Percentiles rank a stretch among this genome's conserved stretches.
phyloP scores from a whole-genome alignment of 2,888 invertebrate species.

The Watsonalla cultraria region DNA sequence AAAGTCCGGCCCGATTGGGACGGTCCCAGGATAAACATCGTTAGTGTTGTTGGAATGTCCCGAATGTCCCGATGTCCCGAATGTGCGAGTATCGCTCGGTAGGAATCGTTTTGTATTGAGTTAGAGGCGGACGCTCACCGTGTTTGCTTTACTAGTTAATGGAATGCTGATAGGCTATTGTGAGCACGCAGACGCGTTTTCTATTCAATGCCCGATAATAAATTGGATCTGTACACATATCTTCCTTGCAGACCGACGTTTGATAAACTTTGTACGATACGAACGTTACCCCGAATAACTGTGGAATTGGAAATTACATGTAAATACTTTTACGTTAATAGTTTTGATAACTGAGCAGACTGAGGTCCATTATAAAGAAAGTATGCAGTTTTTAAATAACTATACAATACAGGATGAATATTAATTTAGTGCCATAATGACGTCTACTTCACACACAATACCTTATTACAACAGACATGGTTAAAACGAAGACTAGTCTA shows the following conservation, averaged over 20 bases:
- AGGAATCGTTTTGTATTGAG: constrained; percentile 63
- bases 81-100: constrained; percentile 56
- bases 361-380: too few relatives aligned
- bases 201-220: constrained; percentile 63
- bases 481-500: too few relatives aligned
- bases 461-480: too few relatives aligned
- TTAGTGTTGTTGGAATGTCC: constrained; percentile 55
- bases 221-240: constrained; percentile 50
- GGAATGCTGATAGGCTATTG: constrained; percentile 72
- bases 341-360: too few relatives aligned
- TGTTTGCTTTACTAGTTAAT: constrained; percentile 73
- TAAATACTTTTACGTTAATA: background rate
- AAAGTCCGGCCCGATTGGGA: constrained; percentile 44
- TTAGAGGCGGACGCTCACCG: constrained; percentile 57
- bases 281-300: background rate
- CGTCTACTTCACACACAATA: too few relatives aligned
- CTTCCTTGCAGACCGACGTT: constrained; percentile 43
- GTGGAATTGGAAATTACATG: background rate
- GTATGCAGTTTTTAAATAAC: too few relatives aligned
- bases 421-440: too few relatives aligned
- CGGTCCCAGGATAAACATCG: constrained; percentile 64
- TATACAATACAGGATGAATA: too few relatives aligned
- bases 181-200: constrained; percentile 58
- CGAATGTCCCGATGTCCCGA: constrained; percentile 47
- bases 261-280: constrained; percentile 33